phyloP scores from a whole-genome alignment of 2,888 invertebrate species.

The Eubasilissa splendida region DNA sequence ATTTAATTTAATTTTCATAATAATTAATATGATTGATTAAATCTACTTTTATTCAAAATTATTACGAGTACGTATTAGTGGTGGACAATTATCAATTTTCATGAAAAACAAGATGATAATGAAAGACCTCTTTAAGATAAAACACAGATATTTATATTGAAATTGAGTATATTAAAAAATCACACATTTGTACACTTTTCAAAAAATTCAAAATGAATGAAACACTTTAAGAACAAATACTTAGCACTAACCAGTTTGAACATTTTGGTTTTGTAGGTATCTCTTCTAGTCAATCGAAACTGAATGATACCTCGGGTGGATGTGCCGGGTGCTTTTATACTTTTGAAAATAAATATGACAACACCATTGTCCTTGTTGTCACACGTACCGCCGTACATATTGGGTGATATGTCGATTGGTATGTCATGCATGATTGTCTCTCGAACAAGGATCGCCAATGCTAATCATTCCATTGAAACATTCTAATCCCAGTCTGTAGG shows the following conservation, averaged over 20 bases:
- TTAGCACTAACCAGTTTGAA: slow-evolving; percentile 55
- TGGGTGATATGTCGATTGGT: slow-evolving; percentile 42
- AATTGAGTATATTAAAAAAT: too few species aligned
- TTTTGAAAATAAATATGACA: slow-evolving; percentile 37
- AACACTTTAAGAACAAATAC: slow-evolving; percentile 16
- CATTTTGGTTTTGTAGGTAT: slow-evolving; percentile 49
- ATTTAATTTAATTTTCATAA: too few species aligned
- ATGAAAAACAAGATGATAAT: too few species aligned
- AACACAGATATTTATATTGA: too few species aligned
- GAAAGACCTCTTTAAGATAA: too few species aligned
- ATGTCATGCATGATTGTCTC: slow-evolving; percentile 46
- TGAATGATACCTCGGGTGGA: slow-evolving; percentile 51
- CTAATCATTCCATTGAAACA: slow-evolving; percentile 34
- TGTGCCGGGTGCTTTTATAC: slow-evolving; percentile 49
- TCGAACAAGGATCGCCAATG: slow-evolving; percentile 25
- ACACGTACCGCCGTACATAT: slow-evolving; percentile 39
- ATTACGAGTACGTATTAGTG: too few species aligned
- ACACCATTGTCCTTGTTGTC: slow-evolving; percentile 54
- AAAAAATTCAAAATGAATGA: background rate
- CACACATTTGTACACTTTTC: background rate
- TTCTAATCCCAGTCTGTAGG: background rate
- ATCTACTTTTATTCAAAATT: too few species aligned
- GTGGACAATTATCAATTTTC: too few species aligned
- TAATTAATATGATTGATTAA: too few species aligned
- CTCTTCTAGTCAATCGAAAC: slow-evolving; percentile 53